Evolutionary conservation across 2,113 vertebrate species (phyloP), one percentile per base, ranked within the genome.

Genomic region (Sylvia atricapilla): DNA sequence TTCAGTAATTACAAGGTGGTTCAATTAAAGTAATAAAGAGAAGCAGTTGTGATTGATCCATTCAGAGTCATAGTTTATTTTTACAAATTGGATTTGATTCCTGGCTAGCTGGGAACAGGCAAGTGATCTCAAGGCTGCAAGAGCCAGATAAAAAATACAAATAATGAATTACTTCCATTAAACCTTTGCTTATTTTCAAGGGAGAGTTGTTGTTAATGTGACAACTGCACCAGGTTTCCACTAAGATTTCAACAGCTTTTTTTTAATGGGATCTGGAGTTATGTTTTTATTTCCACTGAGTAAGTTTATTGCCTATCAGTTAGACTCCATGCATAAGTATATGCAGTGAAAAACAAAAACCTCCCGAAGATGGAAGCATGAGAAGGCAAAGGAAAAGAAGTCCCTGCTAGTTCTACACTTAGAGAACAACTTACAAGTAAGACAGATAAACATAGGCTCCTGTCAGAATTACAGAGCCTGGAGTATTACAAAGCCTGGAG

Each of bases 11-110:
- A 92, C 66, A 93, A 96, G 88, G 90, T 75, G 20, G 64, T 87
- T 90, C 86, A 91, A 93, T 91, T 97, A 96, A 95, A 94, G 76
- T 62, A 84, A 95, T 81, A 94, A 90, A 96, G 94, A 68, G n/a
- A 91, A 77, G 15, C 15, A 22, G 62, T 87, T 83, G 53, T 85
- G 50, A 94, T 60, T 83, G 94, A 97, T 92, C 84, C 84, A 78
- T 89, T 84, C 52, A 91, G 94, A 95, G 85, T 83, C 62, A 43
- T 31, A 66, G 39, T 78, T 96, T 91, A 96, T 96, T 96, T 88
- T 95, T 94, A 93, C 64, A 86, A 80, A 96, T 49, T 91, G 50
- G 37, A 87, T 96, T 96, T 96, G 68, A 96, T 87, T 95, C 89
- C 52, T 70, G 49, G 44, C 68, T 96, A 62, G 56, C 63, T 10